phyloP scores from a whole-genome alignment of 2,113 vertebrate genomes.

The Eptesicus fuscus region DNA sequence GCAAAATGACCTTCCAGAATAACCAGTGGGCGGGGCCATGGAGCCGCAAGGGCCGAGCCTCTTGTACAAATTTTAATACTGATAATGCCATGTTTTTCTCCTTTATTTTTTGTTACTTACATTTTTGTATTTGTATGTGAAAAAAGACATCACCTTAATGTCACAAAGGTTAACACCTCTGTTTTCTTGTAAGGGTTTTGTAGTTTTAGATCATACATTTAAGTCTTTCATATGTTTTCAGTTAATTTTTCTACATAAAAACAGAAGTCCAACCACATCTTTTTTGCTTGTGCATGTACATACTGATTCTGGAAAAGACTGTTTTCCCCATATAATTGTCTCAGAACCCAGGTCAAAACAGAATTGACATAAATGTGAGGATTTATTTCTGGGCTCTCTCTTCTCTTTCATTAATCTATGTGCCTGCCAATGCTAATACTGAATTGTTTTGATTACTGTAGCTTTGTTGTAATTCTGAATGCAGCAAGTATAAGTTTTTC shows the following conservation, averaged over 20 bases:
- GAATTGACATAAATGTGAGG: background rate
- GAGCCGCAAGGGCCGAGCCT: fast-evolving
- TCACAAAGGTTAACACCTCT: background rate
- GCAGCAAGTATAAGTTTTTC: background rate
- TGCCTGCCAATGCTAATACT: background rate
- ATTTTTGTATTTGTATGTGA: background rate
- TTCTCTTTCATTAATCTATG: background rate
- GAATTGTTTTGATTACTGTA: background rate
- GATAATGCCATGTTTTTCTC: background rate
- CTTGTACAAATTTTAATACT: background rate
- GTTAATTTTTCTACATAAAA: background rate
- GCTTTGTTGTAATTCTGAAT: background rate
- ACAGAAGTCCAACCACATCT: background rate
- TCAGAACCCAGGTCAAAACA: background rate
- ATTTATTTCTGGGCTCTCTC: background rate
- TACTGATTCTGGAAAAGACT: background rate
- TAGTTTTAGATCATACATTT: background rate
- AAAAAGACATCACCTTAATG: background rate
- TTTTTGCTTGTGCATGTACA: background rate
- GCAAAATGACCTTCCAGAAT: too few species aligned
- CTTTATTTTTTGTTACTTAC: background rate
- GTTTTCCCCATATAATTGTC: background rate
- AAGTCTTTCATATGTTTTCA: background rate
- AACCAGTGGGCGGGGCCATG: too few species aligned
- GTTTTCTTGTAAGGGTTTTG: background rate